Evolutionary conservation across 2,113 vertebrate genomes (phyloP), one percentile per base, ranked within the genome.

Genomic region (Delphinus delphis): DNA sequence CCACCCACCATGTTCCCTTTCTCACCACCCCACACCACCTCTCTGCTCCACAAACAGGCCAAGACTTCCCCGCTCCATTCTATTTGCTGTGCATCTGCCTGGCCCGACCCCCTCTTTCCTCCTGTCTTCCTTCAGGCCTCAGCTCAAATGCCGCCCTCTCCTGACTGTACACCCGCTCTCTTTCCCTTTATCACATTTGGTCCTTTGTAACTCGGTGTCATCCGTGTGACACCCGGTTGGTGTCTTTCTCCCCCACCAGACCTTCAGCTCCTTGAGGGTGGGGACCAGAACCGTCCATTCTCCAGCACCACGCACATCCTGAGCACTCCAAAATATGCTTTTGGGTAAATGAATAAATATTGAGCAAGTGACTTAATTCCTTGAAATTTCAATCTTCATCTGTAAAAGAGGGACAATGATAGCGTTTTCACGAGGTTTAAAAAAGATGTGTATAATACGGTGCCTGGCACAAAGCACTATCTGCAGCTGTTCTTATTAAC

Each of bases 21-120:
- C 41, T 26, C 20, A 2, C 23, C 8, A 7, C 8, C 11, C 1
- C 4, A 0, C 17, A 10, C 63, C 36, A 80, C 55, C 14, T 5
- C 33, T 73, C 28, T 53, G 87, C 33, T 79, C 70, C 71, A 9
- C 18, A 67, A 15, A 12, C 36, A 18, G 2, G 11, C n/a, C 17
- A 36, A 33, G 31, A 25, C 47, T 28, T 50, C 15, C 70, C 31
- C 5, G 4, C 12, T 36, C 41, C 26, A 6, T 8, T 36, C 13
- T 38, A 0, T 9, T 18, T 38, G 77, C 85, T 1, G 2, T 36
- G 62, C 47, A 0, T 41, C 38, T 21, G 20, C 44, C 84, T 14
- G 17, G 26, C 28, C 81, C 6, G 0, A 13, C 8, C 38, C 23
- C 11, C 31, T 31, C 79, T 31, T 18, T n/a, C 17, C 3, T 23